phyloP scores from a whole-genome alignment of 2,113 vertebrate species.

The Callionymus lyra region DNA sequence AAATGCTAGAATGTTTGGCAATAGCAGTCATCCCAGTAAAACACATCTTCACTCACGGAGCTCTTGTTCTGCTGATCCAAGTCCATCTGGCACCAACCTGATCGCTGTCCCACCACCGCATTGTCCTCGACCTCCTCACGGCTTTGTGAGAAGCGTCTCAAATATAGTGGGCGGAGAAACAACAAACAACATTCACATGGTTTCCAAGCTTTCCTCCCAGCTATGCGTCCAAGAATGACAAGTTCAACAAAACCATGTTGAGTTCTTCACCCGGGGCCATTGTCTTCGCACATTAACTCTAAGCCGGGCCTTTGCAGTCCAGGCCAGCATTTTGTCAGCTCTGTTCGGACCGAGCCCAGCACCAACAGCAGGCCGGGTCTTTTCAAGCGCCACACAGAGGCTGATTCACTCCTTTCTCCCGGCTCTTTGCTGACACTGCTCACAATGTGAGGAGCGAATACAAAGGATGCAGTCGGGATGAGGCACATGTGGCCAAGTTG shows the following conservation, averaged over 20 bases:
- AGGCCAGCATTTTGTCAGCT: constrained; percentile 71
- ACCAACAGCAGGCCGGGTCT: constrained; percentile 69
- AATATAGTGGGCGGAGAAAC: constrained; percentile 63
- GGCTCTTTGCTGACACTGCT: constrained; percentile 49
- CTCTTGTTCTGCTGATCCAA: no score
- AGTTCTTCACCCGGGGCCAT: constrained; percentile 67
- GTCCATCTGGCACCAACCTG: constrained; percentile 44
- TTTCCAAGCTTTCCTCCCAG: constrained; percentile 68
- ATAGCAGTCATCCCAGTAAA: no score
- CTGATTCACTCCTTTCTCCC: constrained; percentile 50
- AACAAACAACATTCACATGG: constrained; percentile 73
- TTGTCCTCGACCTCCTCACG: constrained; percentile 62
- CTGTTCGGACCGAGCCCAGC: constrained; percentile 60
- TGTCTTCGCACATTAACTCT: constrained; percentile 71
- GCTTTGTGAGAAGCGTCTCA: constrained; percentile 63
- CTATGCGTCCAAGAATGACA: constrained; percentile 71
- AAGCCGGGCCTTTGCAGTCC: constrained; percentile 70
- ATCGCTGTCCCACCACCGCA: constrained; percentile 57
- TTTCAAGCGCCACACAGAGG: constrained; percentile 52
- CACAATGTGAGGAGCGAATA: constrained; percentile 48
- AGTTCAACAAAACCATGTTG: constrained; percentile 71
- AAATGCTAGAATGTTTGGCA: no score
- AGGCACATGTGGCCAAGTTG: constrained; percentile 37
- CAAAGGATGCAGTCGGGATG: constrained; percentile 55
- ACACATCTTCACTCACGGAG: no score